Evolutionary conservation across 2,888 invertebrate genomes (phyloP).

Genomic region (Pseudococcus longispinus): DNA sequence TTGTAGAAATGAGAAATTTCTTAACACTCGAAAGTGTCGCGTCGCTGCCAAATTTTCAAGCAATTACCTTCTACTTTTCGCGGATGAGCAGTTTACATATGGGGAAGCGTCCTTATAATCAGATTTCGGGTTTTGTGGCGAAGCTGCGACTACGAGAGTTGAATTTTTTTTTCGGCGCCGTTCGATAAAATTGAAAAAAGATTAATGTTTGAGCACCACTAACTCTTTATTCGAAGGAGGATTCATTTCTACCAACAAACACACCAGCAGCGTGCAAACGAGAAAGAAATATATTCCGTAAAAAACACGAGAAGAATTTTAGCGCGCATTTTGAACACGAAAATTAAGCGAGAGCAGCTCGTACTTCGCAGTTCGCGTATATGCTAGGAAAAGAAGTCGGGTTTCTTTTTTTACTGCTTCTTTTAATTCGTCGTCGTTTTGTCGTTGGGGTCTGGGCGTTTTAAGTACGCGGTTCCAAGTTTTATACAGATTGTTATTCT

Average conservation of each 20-base stretch:
- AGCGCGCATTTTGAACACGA: conserved; percentile 51
- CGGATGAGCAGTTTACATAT: conserved; percentile 34
- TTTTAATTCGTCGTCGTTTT: conserved; percentile 7
- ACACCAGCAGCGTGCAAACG: conserved; percentile 25
- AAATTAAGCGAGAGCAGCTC: conserved; percentile 49
- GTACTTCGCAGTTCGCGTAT: conserved; percentile 16
- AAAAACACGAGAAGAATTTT: conserved; percentile 50
- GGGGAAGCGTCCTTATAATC: conserved; percentile 3
- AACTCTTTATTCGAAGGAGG: conserved; percentile 11
- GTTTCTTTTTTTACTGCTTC: neutral
- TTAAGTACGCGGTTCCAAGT: neutral
- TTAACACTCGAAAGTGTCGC: conserved; percentile 1
- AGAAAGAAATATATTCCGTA: conserved; percentile 48
- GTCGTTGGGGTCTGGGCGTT: neutral
- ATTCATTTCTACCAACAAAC: conserved; percentile 36
- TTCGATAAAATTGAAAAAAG: conserved; percentile 31
- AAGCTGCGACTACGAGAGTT: neutral
- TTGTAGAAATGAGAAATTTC: neutral
- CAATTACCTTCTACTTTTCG: conserved; percentile 34
- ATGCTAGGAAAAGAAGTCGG: neutral
- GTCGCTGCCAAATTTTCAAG: conserved; percentile 24
- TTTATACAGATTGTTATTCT: no score
- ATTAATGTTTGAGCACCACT: conserved; percentile 31
- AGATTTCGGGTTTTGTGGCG: neutral
- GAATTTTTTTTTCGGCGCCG: neutral